Evolutionary conservation across 2,113 vertebrate genomes (phyloP), one percentile per base, ranked within the genome.

Genomic region (Halcyon malimbica): DNA sequence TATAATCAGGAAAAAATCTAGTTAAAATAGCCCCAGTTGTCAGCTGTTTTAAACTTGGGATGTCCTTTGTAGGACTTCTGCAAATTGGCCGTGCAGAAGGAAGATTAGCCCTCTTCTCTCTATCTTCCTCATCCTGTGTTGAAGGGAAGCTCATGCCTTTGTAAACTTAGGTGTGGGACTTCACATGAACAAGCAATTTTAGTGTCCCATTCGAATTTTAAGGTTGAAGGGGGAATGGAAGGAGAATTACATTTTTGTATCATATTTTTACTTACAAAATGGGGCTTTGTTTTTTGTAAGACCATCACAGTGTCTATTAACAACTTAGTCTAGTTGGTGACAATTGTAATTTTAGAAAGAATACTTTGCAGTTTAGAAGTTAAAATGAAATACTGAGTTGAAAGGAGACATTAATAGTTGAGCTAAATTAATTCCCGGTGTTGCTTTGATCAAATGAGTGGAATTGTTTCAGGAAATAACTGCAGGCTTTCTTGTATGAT

Each of bases 391-490:
- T 74, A 67, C 23, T 53, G 44, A 76, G 29, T 73, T 90, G 63
- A 82, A 94, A 74, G 57, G 53, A 74, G 33, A 62, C 26, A 44
- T 39, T 48, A 62, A 18, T 48, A 83, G 11, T 60, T 60, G 62
- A 57, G 28, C 15, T 92, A 73, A 79, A 88, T 92, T 87, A 71
- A 89, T 85, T 79, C 57, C 21, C 28, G 50, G 23, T 37, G 56
- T 81, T 93, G 39, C 44, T 93, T 87, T 79, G 70, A 80, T 96
- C 26, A 77, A 68, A 75, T 41, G 21, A 80, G 9, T 85, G 24
- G 48, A 73, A 64, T 73, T 95, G 54, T 85, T 91, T 60, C 81
- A 82, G 41, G 77, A 91, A 94, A 83, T 77, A 91, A 80, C 67
- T 79, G 39, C 42, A 69, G 78, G 26, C 46, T 78, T 89, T 82